A percentile compares a stretch with the other conserved stretches of the same genome.
Evolutionary conservation across 2,113 vertebrate species (phyloP).

Genomic region (Hirundichthys speculiger): DNA sequence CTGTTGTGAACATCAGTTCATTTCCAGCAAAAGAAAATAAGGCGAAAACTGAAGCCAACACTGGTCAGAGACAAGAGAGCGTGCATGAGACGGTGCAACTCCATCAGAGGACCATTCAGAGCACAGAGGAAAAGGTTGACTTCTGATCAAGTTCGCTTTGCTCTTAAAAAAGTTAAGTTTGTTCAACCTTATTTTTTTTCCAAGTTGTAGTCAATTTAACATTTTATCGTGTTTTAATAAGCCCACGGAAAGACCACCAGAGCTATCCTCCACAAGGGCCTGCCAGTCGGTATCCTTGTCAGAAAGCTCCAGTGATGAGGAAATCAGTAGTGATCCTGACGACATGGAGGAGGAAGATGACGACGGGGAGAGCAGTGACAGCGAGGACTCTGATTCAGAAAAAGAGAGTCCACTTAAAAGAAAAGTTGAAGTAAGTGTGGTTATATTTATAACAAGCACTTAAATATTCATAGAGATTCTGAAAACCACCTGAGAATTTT

Average conservation of each 20-base stretch:
- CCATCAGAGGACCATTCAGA: constrained; percentile 80
- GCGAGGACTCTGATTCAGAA: constrained; percentile 89
- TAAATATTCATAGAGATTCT: neutral
- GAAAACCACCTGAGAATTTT: constrained; percentile 7
- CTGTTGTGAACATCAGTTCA: constrained; percentile 72
- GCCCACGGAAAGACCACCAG: constrained; percentile 84
- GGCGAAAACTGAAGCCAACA: constrained; percentile 77
- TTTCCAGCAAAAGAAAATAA: constrained; percentile 76
- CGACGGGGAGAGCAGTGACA: constrained; percentile 88
- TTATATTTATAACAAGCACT: neutral
- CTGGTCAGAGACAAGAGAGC: constrained; percentile 76
- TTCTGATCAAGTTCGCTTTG: neutral
- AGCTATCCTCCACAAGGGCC: constrained; percentile 90
- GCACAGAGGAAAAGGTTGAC: constrained; percentile 89
- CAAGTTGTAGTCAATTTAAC: neutral
- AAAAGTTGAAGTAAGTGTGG: constrained; percentile 83
- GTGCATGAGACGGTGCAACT: constrained; percentile 76
- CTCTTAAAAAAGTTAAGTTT: neutral
- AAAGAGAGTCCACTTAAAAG: constrained; percentile 81
- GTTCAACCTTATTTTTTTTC: neutral
- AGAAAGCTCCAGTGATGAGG: constrained; percentile 89
- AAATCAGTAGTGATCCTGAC: constrained; percentile 90
- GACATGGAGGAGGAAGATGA: constrained; percentile 89
- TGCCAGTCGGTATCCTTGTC: constrained; percentile 92
- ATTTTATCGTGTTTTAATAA: constrained; percentile 75